Percentiles rank a stretch among this genome's conserved stretches.
Evolutionary conservation across 1,140 invertebrate genomes (phyloP).

Genomic region (Calephelis virginiensis): DNA sequence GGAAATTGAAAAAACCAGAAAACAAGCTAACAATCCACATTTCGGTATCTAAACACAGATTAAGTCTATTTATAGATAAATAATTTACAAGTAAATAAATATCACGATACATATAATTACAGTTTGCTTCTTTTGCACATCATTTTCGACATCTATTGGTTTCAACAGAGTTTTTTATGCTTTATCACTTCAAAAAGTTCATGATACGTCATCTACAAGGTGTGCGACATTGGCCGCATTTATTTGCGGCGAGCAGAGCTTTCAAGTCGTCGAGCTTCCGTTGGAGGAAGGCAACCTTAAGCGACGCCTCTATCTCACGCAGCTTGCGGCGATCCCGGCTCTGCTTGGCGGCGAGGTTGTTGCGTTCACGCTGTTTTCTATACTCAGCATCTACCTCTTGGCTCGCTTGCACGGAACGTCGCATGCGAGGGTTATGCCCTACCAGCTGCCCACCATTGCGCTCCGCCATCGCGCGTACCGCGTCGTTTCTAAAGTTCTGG

Average conservation of each 20-base stretch:
- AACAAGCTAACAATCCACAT: no score
- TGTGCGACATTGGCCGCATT: conserved; percentile 25
- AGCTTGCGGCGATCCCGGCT: conserved; percentile 92
- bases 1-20: no score
- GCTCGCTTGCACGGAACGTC: conserved; percentile 71
- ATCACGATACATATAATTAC: no score
- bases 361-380: conserved; percentile 92
- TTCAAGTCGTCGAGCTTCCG: conserved; percentile 34
- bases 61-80: no score
- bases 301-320: conserved; percentile 95
- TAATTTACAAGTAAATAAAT: no score
- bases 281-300: conserved; percentile 88
- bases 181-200: no score
- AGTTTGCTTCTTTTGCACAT: no score
- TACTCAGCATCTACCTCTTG: conserved; percentile 85
- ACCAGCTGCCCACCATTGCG: conserved; percentile 48
- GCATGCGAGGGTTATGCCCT: conserved; percentile 51
- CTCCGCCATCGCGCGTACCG: conserved; percentile 46
- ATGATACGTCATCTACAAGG: not conserved
- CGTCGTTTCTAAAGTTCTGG: conserved; percentile 41
- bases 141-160: no score
- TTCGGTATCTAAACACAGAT: no score
- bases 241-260: conserved; percentile 17
- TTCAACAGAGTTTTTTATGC: no score
- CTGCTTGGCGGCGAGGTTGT: conserved; percentile 96